Base-by-base conservation (phyloP, 2,888 invertebrate species). In the Abscondita cerata region DNA sequence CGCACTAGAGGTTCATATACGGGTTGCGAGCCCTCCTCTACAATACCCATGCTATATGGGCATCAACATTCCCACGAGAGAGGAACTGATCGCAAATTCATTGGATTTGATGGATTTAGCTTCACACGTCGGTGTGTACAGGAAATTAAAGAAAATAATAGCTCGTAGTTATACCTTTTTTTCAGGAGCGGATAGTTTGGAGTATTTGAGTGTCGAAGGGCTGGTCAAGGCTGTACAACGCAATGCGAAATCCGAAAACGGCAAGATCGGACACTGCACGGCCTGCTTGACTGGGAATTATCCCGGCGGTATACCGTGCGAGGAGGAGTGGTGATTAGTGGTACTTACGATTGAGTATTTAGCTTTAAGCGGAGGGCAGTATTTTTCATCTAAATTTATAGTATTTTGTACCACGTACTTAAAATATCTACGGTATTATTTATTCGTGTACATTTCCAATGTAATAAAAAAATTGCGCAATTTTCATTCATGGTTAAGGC, bases 21-120 rank as follows among this genome's bases (percentile, higher is more conserved):
- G 98, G 74, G 93, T 99, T 71, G 98, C 98, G 36, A 98, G 98
- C 9, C 99, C 99, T 0, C 98, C 98, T 0, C 84, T 99, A 48
- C 89, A 89, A 74, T 92, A 91, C 80, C 96, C 97, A 0, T 99
- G 98, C 80, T 98, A 96, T 81, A 98, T 99, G 98, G 99, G 99
- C 52, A 98, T 99, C 77, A 98, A 99, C 81, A 99, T 99, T 70
- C 98, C 99, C n/a, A 98, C 98, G 0, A 84, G 89, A 52, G 93
- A 95, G 74, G 98, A 99, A 79, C 87, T 99, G 13, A 95, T 99
- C 70, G 98, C 98, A 55, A 97, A 98, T 82, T 89, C 89, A 75
- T 80, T 95, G 76, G 87, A 90, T 73, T 84, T 88, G 3, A 83
- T 86, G 5, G 87, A 94, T 76, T 83, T 98, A 61, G 95, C 96